Evolutionary conservation across 1,140 invertebrate species (phyloP).

Genomic region (Lasaia peninsularis): DNA sequence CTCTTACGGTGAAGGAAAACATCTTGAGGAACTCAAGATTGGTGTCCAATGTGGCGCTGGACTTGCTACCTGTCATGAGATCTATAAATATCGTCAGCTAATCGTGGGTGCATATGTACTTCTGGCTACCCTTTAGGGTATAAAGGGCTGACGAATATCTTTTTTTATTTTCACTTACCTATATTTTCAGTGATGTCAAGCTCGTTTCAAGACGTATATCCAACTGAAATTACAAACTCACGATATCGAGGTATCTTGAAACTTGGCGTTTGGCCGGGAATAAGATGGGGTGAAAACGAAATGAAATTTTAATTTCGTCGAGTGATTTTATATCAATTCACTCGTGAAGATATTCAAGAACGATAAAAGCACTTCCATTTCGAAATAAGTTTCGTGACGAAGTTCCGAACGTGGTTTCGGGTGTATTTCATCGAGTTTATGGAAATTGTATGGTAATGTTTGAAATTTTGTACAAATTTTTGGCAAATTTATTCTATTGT

Average conservation of each 20-base stretch:
- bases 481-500: too few species aligned
- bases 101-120: too few species aligned
- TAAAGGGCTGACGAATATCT: too few species aligned
- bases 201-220: neutral
- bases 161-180: too few species aligned
- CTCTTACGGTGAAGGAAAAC: too few species aligned
- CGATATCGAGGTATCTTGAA: neutral
- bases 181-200: neutral
- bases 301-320: slow-evolving; percentile 12
- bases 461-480: neutral
- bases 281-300: slow-evolving; percentile 8
- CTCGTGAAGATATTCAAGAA: slow-evolving; percentile 12
- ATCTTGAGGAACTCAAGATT: too few species aligned
- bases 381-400: neutral
- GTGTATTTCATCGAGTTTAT: neutral
- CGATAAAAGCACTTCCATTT: slow-evolving; percentile 2
- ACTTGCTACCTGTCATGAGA: too few species aligned
- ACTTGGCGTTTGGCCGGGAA: slow-evolving; percentile 7
- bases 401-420: neutral
- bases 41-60: too few species aligned
- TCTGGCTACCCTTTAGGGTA: too few species aligned
- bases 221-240: slow-evolving; percentile 3
- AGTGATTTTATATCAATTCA: slow-evolving; percentile 10
- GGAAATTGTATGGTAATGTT: neutral
- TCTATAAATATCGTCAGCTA: too few species aligned